phyloP scores from a whole-genome alignment of 2,113 vertebrate genomes.

The Amphiprion percula region DNA sequence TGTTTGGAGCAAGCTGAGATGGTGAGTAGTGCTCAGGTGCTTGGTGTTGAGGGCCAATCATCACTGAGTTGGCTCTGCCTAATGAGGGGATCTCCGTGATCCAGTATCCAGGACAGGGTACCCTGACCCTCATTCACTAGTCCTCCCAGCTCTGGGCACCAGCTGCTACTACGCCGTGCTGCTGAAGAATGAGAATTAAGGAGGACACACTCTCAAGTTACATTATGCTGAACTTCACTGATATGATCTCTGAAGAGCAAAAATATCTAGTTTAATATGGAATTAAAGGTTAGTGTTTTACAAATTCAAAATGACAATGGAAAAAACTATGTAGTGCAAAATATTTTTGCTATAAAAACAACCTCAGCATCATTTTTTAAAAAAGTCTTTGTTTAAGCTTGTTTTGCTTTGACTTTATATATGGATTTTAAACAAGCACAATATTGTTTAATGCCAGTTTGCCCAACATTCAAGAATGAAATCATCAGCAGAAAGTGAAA shows the following conservation, averaged over 20 bases:
- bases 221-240: slow-evolving; percentile 6
- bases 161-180: slow-evolving; percentile 47
- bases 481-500: background rate
- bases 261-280: background rate
- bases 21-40: slow-evolving; percentile 78
- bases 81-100: slow-evolving; percentile 77
- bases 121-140: slow-evolving; percentile 73
- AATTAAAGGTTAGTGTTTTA: background rate
- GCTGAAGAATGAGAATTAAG: slow-evolving; percentile 23
- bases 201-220: slow-evolving; percentile 26
- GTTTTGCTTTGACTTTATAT: no score
- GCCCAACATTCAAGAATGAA: background rate
- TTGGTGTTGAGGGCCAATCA: slow-evolving; percentile 69
- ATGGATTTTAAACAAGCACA: no score
- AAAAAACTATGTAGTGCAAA: no score
- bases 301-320: background rate
- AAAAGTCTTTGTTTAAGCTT: background rate
- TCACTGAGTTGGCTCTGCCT: slow-evolving; percentile 66
- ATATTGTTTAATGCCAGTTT: no score
- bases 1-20: slow-evolving; percentile 16
- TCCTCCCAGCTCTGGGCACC: slow-evolving; percentile 45
- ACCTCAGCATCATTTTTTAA: background rate
- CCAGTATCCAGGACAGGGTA: slow-evolving; percentile 62
- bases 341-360: no score
- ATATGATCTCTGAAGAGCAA: background rate